Evolutionary conservation across 2,888 invertebrate species (phyloP).

Genomic region (Asteroscopus sphinx): DNA sequence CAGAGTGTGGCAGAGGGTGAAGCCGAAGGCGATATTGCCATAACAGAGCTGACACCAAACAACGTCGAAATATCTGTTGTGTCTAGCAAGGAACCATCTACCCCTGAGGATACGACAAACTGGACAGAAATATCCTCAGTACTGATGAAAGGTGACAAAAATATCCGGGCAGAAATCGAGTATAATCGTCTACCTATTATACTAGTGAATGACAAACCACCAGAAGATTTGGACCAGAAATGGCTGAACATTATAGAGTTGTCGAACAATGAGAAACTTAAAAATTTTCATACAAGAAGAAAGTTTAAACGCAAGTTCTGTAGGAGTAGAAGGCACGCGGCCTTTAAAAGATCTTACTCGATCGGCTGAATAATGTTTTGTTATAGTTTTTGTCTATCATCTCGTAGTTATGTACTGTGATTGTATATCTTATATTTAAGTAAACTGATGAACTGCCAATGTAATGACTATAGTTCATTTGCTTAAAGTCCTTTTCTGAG

Average conservation of each 20-base stretch:
- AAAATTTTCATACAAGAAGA: constrained; percentile 72
- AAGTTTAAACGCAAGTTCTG: constrained; percentile 81
- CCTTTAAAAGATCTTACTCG: constrained; percentile 84
- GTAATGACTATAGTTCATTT: no score
- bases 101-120: constrained; percentile 65
- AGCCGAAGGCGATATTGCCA: constrained; percentile 67
- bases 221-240: constrained; percentile 82
- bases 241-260: constrained; percentile 77
- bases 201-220: constrained; percentile 81
- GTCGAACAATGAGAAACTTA: constrained; percentile 75
- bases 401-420: constrained; percentile 44
- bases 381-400: constrained; percentile 22
- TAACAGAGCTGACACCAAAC: constrained; percentile 69
- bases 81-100: constrained; percentile 71
- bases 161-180: constrained; percentile 59
- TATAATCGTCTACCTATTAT: constrained; percentile 76
- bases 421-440: constrained; percentile 15
- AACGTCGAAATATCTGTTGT: constrained; percentile 73
- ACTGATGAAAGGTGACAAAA: constrained; percentile 66
- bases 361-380: constrained; percentile 69
- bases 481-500: no score
- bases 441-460: background rate
- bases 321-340: constrained; percentile 75
- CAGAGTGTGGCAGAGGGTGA: constrained; percentile 57
- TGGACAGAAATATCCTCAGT: constrained; percentile 70